Evolutionary conservation across 2,888 invertebrate genomes (phyloP).

Genomic region (Caenorhabditis drosophilae): DNA sequence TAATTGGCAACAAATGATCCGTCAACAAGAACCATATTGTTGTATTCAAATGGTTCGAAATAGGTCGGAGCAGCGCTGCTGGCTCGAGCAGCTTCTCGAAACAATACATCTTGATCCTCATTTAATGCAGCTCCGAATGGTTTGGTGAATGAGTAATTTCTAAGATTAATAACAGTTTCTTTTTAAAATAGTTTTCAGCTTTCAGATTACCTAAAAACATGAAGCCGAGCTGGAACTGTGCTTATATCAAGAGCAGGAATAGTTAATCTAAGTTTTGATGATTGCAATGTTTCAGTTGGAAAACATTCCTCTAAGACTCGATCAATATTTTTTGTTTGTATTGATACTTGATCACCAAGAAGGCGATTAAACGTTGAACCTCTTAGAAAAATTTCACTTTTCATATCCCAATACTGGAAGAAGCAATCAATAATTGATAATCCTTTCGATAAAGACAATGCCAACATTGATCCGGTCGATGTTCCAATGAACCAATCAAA

Average conservation of each 20-base stretch:
- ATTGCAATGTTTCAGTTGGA: constrained; percentile 55
- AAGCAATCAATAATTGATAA: constrained; percentile 52
- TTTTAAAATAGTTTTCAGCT: too few relatives aligned
- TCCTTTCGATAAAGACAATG: constrained; percentile 58
- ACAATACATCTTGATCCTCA: constrained; percentile 57
- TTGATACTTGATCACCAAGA: constrained; percentile 57
- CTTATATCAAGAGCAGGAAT: constrained; percentile 62
- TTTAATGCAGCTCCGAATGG: constrained; percentile 46
- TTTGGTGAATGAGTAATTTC: constrained; percentile 57
- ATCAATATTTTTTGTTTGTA: constrained; percentile 55
- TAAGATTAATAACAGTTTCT: too few relatives aligned
- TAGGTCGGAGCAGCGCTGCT: constrained; percentile 66
- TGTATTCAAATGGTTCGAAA: constrained; percentile 58
- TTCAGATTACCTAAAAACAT: constrained; percentile 52
- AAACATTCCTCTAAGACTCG: constrained; percentile 53
- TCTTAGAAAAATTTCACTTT: constrained; percentile 59
- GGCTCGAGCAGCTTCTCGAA: constrained; percentile 62
- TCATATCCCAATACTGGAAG: constrained; percentile 65
- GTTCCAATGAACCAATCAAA: constrained; percentile 65
- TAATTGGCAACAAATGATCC: constrained; percentile 65
- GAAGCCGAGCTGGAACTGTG: constrained; percentile 56
- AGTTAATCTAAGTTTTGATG: constrained; percentile 49
- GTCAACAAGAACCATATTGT: constrained; percentile 57
- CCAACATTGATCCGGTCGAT: constrained; percentile 62
- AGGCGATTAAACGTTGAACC: constrained; percentile 60